These are phyloP conservation scores for Tachuris rubrigastra DNA, from an alignment of 2,113 vertebrate genomes.

Conservation along the genomic window DNA sequence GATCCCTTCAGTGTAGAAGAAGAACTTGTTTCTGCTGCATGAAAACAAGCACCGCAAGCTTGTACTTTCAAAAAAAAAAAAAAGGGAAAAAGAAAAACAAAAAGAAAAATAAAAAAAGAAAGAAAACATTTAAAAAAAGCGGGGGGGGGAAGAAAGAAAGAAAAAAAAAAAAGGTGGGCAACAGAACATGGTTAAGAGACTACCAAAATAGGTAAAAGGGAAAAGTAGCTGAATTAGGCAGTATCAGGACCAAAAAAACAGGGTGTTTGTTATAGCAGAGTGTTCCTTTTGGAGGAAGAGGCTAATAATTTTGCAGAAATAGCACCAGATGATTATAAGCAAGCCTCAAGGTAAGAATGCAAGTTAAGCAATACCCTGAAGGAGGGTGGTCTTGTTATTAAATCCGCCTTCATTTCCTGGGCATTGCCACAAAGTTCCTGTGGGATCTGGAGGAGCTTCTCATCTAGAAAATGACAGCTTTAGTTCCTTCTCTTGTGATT, in stretches of 20 bases:
- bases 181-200: background rate
- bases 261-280: background rate
- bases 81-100: too few species aligned
- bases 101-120: too few species aligned
- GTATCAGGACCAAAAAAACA: background rate
- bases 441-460: background rate
- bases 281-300: background rate
- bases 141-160: too few species aligned
- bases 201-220: background rate
- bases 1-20: background rate
- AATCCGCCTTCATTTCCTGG: background rate
- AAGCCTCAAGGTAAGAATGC: background rate
- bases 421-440: background rate
- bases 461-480: background rate
- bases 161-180: background rate
- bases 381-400: conserved; percentile 25
- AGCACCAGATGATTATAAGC: background rate
- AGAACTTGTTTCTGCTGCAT: background rate
- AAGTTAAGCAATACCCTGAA: conserved; percentile 31
- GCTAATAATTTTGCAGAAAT: background rate
- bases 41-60: background rate
- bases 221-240: background rate
- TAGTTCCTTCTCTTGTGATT: background rate
- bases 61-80: background rate
- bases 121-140: background rate